These are phyloP conservation scores for Sebastes elongatus DNA, from an alignment of 2,797 vertebrate genomes.

Conservation along the genomic window DNA sequence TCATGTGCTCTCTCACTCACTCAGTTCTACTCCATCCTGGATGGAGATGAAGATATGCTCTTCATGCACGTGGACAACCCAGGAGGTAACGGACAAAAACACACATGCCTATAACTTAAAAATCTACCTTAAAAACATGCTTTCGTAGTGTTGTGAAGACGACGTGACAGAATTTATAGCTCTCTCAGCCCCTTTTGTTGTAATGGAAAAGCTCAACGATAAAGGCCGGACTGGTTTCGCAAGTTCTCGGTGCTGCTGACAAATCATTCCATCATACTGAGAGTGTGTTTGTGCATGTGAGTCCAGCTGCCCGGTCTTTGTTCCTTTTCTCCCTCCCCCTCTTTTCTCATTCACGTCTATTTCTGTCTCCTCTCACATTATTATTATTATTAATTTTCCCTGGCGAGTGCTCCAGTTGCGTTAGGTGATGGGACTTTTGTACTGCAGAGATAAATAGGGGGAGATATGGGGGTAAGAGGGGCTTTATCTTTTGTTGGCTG, in stretches of 20 bases:
- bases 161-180: background rate
- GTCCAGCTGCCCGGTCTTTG: background rate
- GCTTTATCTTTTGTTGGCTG: slow-evolving; percentile 62
- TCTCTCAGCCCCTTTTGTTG: slow-evolving; percentile 47
- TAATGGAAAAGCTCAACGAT: slow-evolving; percentile 61
- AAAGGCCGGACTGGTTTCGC: slow-evolving; percentile 62
- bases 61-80: slow-evolving; percentile 88
- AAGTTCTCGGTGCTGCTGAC: slow-evolving; percentile 65
- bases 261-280: slow-evolving; percentile 40
- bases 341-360: background rate
- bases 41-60: slow-evolving; percentile 87
- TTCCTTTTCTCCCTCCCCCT: background rate
- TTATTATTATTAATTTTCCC: background rate
- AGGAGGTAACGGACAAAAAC: slow-evolving; percentile 75
- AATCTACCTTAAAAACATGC: background rate
- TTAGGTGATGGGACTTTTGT: slow-evolving; percentile 34
- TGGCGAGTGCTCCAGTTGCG: background rate
- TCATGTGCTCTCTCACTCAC: background rate
- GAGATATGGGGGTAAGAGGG: slow-evolving; percentile 37
- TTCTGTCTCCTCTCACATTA: background rate
- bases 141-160: background rate
- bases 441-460: slow-evolving; percentile 48
- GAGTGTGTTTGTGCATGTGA: slow-evolving; percentile 18
- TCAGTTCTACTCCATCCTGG: slow-evolving; percentile 88
- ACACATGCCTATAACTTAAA: background rate